A percentile compares a stretch with the other conserved stretches of the same genome.
phyloP scores from a whole-genome alignment of 2,888 invertebrate species.

The Ligdia adustata region DNA sequence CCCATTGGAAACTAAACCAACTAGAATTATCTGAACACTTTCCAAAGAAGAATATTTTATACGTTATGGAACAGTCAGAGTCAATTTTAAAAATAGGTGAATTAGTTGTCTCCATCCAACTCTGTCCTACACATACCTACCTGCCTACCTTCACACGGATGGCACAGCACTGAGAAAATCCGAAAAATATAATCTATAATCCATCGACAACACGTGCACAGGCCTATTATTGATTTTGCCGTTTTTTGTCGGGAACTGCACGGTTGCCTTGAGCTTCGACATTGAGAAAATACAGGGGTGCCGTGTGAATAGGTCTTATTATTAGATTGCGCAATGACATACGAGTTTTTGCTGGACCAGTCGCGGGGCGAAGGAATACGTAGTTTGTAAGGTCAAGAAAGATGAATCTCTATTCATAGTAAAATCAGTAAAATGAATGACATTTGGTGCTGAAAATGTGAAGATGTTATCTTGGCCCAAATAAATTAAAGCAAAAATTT shows the following conservation, averaged over 20 bases:
- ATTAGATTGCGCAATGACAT: conserved; percentile 81
- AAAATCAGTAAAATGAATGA: too few species aligned
- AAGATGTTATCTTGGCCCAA: too few species aligned
- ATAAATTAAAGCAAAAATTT: too few species aligned
- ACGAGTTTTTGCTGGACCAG: conserved; percentile 64
- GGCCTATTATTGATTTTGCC: conserved; percentile 81
- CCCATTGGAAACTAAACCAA: too few species aligned
- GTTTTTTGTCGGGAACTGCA: conserved; percentile 82
- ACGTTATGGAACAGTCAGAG: too few species aligned
- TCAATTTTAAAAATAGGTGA: too few species aligned
- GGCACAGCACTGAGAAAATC: conserved; percentile 71
- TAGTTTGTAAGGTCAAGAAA: conserved; percentile 39
- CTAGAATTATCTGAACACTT: too few species aligned
- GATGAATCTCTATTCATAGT: not conserved
- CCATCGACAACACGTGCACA: conserved; percentile 82
- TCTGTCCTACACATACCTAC: conserved; percentile 54
- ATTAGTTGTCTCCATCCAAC: conserved; percentile 47
- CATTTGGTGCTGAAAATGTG: not conserved
- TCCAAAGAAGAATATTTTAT: too few species aligned
- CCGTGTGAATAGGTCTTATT: conserved; percentile 79
- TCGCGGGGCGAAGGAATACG: conserved; percentile 69
- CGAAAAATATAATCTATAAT: conserved; percentile 81
- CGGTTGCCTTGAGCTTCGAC: conserved; percentile 66
- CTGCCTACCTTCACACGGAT: conserved; percentile 65
- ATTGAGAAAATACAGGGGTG: conserved; percentile 74